Conservation (phyloP, 1,140 invertebrate genomes). For the Anagrus nilaparvatae region DNA sequence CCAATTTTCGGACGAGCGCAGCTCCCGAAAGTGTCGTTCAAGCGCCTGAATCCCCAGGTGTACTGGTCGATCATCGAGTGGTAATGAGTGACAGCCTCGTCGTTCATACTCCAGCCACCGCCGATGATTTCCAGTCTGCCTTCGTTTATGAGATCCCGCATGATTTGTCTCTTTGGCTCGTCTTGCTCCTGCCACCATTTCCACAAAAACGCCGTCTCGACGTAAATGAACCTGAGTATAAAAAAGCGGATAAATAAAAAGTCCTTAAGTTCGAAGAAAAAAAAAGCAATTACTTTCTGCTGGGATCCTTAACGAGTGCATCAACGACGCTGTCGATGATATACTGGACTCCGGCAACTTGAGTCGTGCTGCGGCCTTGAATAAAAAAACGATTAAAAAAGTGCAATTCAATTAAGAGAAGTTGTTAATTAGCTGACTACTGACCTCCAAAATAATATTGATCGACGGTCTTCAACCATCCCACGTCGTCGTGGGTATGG, state of each 20-base stretch:
- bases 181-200: conserved; percentile 80
- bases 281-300: conserved; percentile 42
- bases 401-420: background rate
- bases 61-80: conserved; percentile 91
- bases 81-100: conserved; percentile 87
- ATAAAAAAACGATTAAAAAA: conserved; percentile 18
- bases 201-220: conserved; percentile 82
- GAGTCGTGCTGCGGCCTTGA: conserved; percentile 54
- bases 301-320: conserved; percentile 62
- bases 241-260: conserved; percentile 12
- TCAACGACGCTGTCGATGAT: conserved; percentile 82
- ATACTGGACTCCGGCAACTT: conserved; percentile 76
- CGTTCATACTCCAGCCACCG: conserved; percentile 88
- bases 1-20: conserved; percentile 69
- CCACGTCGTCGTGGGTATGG: conserved; percentile 81
- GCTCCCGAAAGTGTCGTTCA: conserved; percentile 75
- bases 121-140: conserved; percentile 82
- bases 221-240: conserved; percentile 61
- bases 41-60: conserved; percentile 60
- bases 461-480: conserved; percentile 87
- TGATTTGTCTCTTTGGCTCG: conserved; percentile 45
- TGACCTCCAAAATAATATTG: conserved; percentile 79
- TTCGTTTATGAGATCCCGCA: conserved; percentile 52
- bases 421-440: conserved; percentile 13
- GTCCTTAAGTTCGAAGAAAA: background rate